Evolutionary conservation across 2,113 vertebrate genomes (phyloP).

Genomic region (Hiodon tergisus): DNA sequence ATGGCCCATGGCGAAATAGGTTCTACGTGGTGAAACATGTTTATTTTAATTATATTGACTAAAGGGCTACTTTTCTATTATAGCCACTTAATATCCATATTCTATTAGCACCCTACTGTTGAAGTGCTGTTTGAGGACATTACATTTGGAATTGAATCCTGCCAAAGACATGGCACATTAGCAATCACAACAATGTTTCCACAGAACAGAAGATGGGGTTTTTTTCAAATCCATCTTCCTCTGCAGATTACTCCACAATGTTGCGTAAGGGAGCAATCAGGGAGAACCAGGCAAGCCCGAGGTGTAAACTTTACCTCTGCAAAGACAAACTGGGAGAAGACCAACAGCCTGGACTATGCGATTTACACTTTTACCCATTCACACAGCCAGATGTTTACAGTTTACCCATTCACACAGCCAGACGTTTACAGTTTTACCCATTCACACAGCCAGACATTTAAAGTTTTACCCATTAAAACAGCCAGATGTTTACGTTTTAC

Average conservation of each 20-base stretch:
- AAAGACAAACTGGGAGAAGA: neutral
- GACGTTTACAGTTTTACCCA: no score
- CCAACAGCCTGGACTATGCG: neutral
- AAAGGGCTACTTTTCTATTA: constrained; percentile 33
- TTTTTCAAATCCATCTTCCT: constrained; percentile 17
- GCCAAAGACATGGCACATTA: constrained; percentile 25
- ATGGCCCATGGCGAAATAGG: constrained; percentile 28
- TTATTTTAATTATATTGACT: constrained; percentile 38
- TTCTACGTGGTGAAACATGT: constrained; percentile 30
- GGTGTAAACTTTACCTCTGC: neutral
- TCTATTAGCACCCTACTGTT: constrained; percentile 24
- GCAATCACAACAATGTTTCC: constrained; percentile 31
- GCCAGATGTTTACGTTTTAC: no score
- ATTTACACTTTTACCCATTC: neutral
- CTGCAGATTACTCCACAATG: constrained; percentile 19
- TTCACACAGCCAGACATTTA: no score
- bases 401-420: no score
- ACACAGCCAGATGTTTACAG: neutral
- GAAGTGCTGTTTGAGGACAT: constrained; percentile 18
- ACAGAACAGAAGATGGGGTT: neutral
- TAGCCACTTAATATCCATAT: constrained; percentile 26
- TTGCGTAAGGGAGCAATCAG: constrained; percentile 17
- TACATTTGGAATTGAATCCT: constrained; percentile 16
- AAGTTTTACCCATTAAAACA: no score
- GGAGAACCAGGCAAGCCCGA: constrained; percentile 17